A percentile compares a stretch with the other conserved stretches of the same genome.
phyloP scores from a whole-genome alignment of 2,797 vertebrate genomes.

The Zalophus californianus region DNA sequence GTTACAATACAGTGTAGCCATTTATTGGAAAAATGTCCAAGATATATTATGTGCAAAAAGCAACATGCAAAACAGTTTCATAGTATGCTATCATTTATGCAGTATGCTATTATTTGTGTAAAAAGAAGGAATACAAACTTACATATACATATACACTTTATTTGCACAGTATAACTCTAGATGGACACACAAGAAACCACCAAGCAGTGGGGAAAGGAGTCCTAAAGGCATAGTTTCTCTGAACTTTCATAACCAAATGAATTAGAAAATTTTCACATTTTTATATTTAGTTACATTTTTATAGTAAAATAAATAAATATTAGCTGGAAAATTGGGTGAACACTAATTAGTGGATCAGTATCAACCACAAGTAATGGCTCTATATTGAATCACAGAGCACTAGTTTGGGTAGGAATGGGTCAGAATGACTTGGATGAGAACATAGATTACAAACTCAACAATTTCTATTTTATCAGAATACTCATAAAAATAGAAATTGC shows the following conservation, averaged over 20 bases:
- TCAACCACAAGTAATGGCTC: not conserved
- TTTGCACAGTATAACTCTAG: not conserved
- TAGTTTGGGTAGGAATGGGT: not conserved
- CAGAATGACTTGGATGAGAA: not conserved
- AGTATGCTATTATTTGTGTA: not conserved
- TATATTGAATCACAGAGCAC: not conserved
- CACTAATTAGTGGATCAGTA: not conserved
- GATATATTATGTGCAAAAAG: not conserved
- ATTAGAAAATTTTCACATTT: not conserved
- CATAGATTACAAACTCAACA: not conserved
- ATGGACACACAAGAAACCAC: not conserved
- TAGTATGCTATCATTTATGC: not conserved
- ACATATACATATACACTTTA: not conserved
- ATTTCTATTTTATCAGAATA: not conserved
- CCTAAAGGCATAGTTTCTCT: not conserved
- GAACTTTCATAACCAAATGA: constrained; percentile 6
- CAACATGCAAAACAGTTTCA: not conserved
- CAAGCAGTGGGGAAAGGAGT: not conserved
- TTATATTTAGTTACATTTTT: not conserved
- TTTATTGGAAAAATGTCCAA: not conserved
- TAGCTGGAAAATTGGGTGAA: not conserved
- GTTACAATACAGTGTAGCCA: not conserved
- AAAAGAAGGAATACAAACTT: not conserved
- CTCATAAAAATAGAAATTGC: not conserved
- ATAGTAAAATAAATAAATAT: constrained; percentile 5